Percentiles rank a stretch among this genome's conserved stretches.
Conservation (phyloP, 2,797 vertebrate species). For the Myiothlypis chrysogaster region DNA sequence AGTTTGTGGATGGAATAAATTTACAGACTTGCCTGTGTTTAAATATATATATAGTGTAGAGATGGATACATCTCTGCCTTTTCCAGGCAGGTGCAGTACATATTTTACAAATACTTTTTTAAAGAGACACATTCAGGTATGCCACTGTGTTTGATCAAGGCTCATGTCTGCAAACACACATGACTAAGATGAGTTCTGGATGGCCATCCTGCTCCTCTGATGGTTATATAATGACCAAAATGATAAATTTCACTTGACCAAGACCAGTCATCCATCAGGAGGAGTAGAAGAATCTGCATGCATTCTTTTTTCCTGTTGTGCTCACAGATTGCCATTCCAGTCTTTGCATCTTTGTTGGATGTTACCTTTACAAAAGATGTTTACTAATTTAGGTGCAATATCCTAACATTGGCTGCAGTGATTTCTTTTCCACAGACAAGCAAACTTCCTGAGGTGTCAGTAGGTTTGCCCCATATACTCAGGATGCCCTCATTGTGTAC, state of each 20-base stretch:
- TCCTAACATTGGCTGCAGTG: neutral
- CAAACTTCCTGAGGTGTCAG: neutral
- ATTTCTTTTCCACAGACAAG: neutral
- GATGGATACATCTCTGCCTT: neutral
- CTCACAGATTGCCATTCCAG: neutral
- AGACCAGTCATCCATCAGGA: neutral
- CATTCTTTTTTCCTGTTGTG: neutral
- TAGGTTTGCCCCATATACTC: neutral
- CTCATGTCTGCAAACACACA: neutral
- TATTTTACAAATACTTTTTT: neutral
- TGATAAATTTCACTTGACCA: neutral
- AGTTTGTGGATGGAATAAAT: neutral
- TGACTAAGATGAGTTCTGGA: neutral
- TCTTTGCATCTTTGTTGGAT: neutral
- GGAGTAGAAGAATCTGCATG: neutral
- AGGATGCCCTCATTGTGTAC: fast-evolving
- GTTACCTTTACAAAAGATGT: neutral
- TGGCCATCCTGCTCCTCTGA: neutral
- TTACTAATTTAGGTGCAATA: neutral
- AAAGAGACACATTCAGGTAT: neutral
- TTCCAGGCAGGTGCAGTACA: neutral
- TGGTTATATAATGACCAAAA: neutral
- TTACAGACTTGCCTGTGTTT: neutral
- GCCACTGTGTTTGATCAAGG: neutral
- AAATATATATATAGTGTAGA: neutral